Evolutionary conservation across 2,113 vertebrate genomes (phyloP), one percentile per base, ranked within the genome.

Genomic region (Oxygymnocypris stewartii): DNA sequence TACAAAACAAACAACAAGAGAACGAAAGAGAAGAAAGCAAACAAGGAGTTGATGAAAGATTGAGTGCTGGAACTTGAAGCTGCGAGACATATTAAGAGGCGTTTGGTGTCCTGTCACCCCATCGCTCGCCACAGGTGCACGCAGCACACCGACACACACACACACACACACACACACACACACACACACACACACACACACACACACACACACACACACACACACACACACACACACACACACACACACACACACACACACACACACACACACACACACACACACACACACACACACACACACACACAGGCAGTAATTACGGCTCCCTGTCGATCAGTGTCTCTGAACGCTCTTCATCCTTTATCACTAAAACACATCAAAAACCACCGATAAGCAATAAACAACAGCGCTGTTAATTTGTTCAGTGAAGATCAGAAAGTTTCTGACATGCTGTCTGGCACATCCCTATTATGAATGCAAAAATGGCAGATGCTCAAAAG

Each of bases 281-380:
- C n/a, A n/a, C n/a, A n/a, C n/a, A n/a, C n/a, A n/a, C n/a, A n/a
- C n/a, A n/a, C n/a, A n/a, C n/a, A n/a, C n/a, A n/a, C n/a, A n/a
- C n/a, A n/a, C n/a, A n/a, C n/a, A n/a, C n/a, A n/a, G 28, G 61
- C 76, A 75, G 79, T 84, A 87, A 88, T 90, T 86, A 87, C 88
- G 63, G 42, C 59, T 67, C 73, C 59, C 78, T 74, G 75, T 74
- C 73, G 69, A 87, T 78, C 79, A 86, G 86, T 74, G 84, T 78
- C 69, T 79, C 57, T 75, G 65, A 85, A 65, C 54, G 78, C 35
- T 87, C 74, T 23, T 84, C 44, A 79, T 87, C 86, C 75, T 75
- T 87, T 89, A 89, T 89, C 88, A 84, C 78, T 76, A 88, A 84
- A 86, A 81, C 84, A 89, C 80, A 89, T 89, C 80, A 87, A 86